phyloP scores from a whole-genome alignment of 2,888 invertebrate genomes.

The Bombyx huttoni region DNA sequence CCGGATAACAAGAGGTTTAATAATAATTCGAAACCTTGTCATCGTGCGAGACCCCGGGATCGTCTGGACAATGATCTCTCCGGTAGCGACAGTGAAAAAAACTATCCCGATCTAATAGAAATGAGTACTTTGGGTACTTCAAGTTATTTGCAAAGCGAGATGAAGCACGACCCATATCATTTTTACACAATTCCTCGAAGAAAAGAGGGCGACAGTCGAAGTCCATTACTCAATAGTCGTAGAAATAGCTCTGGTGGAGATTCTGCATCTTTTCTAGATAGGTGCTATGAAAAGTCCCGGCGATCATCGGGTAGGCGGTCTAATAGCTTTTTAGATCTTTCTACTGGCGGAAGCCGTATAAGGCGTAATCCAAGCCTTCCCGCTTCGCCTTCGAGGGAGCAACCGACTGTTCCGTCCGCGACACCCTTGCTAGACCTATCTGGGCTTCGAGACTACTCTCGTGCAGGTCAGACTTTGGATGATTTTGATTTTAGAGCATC shows the following conservation, averaged over 20 bases:
- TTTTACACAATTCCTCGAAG: conserved; percentile 79
- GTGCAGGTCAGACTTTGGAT: conserved; percentile 55
- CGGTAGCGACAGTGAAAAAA: conserved; percentile 65
- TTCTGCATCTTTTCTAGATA: conserved; percentile 61
- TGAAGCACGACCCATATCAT: conserved; percentile 57
- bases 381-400: conserved; percentile 75
- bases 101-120: conserved; percentile 72
- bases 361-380: conserved; percentile 74
- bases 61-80: conserved; percentile 64
- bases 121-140: conserved; percentile 58
- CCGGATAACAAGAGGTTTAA: conserved; percentile 52
- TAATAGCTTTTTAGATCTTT: conserved; percentile 80
- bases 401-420: conserved; percentile 59
- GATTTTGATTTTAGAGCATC: conserved; percentile 85
- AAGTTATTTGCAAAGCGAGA: conserved; percentile 48
- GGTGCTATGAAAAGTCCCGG: conserved; percentile 42
- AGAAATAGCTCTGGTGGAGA: conserved; percentile 82
- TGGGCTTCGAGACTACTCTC: conserved; percentile 64
- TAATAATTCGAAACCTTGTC: conserved; percentile 49
- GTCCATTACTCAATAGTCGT: conserved; percentile 80
- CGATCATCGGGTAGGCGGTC: conserved; percentile 68
- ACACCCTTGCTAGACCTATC: conserved; percentile 76
- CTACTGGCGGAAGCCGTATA: conserved; percentile 55
- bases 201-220: conserved; percentile 79
- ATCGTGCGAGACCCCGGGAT: conserved; percentile 39